A percentile compares a stretch with the other conserved stretches of the same genome.
phyloP scores from a whole-genome alignment of 2,797 vertebrate species.

The Lithobates pipiens region DNA sequence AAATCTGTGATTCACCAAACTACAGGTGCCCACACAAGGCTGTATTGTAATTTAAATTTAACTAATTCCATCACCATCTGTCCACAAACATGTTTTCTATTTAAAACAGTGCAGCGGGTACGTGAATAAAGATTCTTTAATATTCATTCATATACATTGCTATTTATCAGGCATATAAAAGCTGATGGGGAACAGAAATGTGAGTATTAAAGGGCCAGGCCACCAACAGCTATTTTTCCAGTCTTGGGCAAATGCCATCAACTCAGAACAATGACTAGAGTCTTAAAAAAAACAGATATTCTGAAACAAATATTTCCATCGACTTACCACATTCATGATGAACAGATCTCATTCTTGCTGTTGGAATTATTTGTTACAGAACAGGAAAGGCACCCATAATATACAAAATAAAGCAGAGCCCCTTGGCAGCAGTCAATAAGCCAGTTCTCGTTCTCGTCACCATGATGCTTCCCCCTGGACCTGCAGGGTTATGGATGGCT shows the following conservation, averaged over 20 bases:
- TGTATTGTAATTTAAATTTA: slow-evolving; percentile 51
- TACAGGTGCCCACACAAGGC: slow-evolving; percentile 59
- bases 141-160: slow-evolving; percentile 17
- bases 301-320: background rate
- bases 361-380: background rate
- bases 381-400: background rate
- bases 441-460: no score
- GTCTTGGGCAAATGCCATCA: background rate
- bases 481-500: no score
- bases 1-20: slow-evolving; percentile 57
- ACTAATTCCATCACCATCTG: slow-evolving; percentile 59
- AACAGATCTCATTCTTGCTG: background rate
- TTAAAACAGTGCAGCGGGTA: slow-evolving; percentile 27
- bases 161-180: background rate
- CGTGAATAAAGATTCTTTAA: slow-evolving; percentile 41
- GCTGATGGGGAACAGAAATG: background rate
- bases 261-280: background rate
- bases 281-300: background rate
- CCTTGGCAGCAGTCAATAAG: no score
- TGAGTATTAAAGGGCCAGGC: background rate
- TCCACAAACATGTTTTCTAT: slow-evolving; percentile 47
- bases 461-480: no score
- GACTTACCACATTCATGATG: background rate
- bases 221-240: background rate
- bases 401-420: no score